Evolutionary conservation across 2,797 vertebrate species (phyloP).

Genomic region (Lagocephalus sceleratus): DNA sequence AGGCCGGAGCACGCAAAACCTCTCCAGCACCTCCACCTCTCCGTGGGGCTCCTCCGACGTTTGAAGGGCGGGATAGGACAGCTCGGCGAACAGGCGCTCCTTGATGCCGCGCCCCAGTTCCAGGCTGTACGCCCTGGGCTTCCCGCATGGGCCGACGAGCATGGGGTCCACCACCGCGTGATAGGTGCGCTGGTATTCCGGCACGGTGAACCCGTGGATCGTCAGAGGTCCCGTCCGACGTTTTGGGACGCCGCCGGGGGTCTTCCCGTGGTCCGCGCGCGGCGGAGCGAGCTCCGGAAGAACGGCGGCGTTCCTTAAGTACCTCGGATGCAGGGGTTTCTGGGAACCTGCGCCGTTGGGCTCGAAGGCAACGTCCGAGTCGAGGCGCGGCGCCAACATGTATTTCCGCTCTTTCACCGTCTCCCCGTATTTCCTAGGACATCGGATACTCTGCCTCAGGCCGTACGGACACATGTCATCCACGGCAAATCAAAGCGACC

Average conservation of each 20-base stretch:
- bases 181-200: conserved; percentile 64
- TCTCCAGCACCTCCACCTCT: conserved; percentile 58
- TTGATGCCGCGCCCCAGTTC: conserved; percentile 70
- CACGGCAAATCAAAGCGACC: conserved; percentile 26
- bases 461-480: conserved; percentile 60
- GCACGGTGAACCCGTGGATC: conserved; percentile 68
- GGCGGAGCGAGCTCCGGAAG: conserved; percentile 47
- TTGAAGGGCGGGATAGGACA: conserved; percentile 60
- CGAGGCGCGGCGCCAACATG: conserved; percentile 22
- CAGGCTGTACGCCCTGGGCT: conserved; percentile 54
- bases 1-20: conserved; percentile 65
- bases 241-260: neutral
- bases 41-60: conserved; percentile 34
- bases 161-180: conserved; percentile 68
- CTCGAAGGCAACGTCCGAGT: conserved; percentile 27
- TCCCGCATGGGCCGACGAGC: conserved; percentile 51
- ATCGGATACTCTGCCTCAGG: conserved; percentile 57
- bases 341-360: conserved; percentile 16
- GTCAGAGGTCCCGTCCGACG: conserved; percentile 19
- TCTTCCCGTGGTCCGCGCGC: conserved; percentile 4
- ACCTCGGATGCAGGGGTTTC: conserved; percentile 45
- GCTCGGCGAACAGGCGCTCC: conserved; percentile 58
- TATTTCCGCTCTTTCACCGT: conserved; percentile 49
- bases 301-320: conserved; percentile 54
- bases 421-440: conserved; percentile 69